phyloP scores from a whole-genome alignment of 64 coral and sea anemone genomes.

The Actinia tenebrosa region DNA sequence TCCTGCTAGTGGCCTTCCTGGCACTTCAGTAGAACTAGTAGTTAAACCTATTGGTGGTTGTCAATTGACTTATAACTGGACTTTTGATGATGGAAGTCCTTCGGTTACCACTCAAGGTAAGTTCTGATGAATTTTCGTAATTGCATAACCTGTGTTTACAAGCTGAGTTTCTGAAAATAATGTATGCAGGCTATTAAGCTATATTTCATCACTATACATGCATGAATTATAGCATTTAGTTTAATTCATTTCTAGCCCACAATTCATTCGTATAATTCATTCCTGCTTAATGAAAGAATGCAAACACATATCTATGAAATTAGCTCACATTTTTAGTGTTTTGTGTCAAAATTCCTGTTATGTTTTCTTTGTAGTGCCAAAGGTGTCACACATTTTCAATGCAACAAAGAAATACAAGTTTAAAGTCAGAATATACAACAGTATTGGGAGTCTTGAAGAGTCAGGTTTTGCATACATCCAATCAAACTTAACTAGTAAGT shows the following conservation, averaged over 20 bases:
- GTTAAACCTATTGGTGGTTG: background rate
- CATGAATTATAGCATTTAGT: too few species aligned
- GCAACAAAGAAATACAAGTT: background rate
- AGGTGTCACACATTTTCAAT: background rate
- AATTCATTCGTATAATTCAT: too few species aligned
- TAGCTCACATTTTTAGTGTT: too few species aligned
- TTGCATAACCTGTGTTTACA: background rate
- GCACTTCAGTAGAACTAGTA: background rate
- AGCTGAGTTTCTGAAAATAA: too few species aligned
- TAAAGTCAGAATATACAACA: background rate
- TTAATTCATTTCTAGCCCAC: too few species aligned
- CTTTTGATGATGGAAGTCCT: slow-evolving; percentile 16
- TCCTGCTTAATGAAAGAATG: too few species aligned
- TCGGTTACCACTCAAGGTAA: background rate
- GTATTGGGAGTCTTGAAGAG: background rate
- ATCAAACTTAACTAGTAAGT: background rate
- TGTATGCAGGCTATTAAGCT: too few species aligned
- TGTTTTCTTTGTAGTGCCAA: background rate
- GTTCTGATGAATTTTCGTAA: background rate
- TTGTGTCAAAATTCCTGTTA: too few species aligned
- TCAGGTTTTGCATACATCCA: background rate
- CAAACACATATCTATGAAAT: too few species aligned
- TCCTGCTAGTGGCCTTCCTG: background rate
- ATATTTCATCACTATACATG: too few species aligned
- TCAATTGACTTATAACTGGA: slow-evolving; percentile 1